Evolutionary conservation across 2,888 invertebrate genomes (phyloP), one percentile per base, ranked within the genome.

Genomic region (Nomada goodeniana): DNA sequence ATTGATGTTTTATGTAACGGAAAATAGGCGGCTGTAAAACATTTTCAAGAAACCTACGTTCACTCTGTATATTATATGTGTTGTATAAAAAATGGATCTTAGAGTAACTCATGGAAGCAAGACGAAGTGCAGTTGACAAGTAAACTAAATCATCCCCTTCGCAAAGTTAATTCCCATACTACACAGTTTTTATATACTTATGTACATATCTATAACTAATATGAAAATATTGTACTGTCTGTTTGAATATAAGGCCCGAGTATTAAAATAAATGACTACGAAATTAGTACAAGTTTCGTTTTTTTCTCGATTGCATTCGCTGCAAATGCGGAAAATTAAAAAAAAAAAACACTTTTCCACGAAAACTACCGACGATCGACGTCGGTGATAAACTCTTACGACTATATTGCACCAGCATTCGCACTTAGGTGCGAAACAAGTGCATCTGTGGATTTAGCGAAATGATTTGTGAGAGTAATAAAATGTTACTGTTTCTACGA

Each of bases 381-480:
- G 47, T n/a, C 59, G 36, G 9, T 29, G 59, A 59, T 70, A 70
- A 60, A 13, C 20, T 47, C 2, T 4, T 59, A 7, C 11, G 50
- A 50, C 50, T 50, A 60, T 60, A 71, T 36, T 36, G 15, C 20
- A 50, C 10, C 15, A 13, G 2, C 5, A 29, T 71, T 71, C 20
- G 5, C 70, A 36, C 36, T 36, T 60, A 52, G 18, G 50, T 71
- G 18, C 20, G 60, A 11, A 60, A 52, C 20, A 61, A 61, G 18
- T 50, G 36, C 36, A 44, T 59, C n/a, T 59, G 70, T 70, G 44
- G 53, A 64, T 65, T 57, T 42, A 47, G 47, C 29, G 55, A 65
- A 64, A 65, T 57, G 64, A 73, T 73, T 64, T 44, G 53, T 29
- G 73, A 20, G 20, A 47, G 26, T 36, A 52, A 61, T 61, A 71